Conservation (phyloP, 2,113 vertebrate genomes). For the Nanorana parkeri region DNA sequence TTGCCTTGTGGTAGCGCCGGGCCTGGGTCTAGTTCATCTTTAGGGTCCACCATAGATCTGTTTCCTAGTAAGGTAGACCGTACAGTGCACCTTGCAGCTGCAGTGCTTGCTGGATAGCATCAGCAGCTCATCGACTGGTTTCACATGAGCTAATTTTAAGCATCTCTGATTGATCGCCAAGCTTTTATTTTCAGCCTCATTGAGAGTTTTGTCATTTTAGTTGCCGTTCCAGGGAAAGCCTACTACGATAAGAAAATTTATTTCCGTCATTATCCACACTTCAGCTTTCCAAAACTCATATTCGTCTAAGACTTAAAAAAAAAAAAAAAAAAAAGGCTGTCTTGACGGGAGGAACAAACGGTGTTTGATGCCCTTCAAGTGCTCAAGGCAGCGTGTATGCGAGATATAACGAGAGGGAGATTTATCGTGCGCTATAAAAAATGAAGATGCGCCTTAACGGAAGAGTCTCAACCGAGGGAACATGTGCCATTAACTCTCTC, state of each 20-base stretch:
- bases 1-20: no score
- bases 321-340: neutral
- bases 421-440: constrained; percentile 50
- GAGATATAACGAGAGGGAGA: constrained; percentile 46
- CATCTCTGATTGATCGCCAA: no score
- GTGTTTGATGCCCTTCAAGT: neutral
- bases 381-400: neutral
- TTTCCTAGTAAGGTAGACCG: no score
- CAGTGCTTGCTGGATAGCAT: no score
- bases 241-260: neutral
- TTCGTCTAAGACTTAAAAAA: neutral
- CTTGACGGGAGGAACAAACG: constrained; percentile 57
- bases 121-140: no score
- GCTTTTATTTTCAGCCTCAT: no score
- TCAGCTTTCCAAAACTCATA: constrained; percentile 10
- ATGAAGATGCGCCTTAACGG: constrained; percentile 54
- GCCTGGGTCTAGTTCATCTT: no score
- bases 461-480: neutral
- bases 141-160: no score
- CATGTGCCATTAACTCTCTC: constrained; percentile 1
- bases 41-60: no score
- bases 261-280: neutral
- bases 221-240: no score
- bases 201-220: no score
- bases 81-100: no score